A percentile compares a stretch with the other conserved stretches of the same genome.
phyloP scores from a whole-genome alignment of 1,140 invertebrate species.

The Pentalonia nigronervosa region DNA sequence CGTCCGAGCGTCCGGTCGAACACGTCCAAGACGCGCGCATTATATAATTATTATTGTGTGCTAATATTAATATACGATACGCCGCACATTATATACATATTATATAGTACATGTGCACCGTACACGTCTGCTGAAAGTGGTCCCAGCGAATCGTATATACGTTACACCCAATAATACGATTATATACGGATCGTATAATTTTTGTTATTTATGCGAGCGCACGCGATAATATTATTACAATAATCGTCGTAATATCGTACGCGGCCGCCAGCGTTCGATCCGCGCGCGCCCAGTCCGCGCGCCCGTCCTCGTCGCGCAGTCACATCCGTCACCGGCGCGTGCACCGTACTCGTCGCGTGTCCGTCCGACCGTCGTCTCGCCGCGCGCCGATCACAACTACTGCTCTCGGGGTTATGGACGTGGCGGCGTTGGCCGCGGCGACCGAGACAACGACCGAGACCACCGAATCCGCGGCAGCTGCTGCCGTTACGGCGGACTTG shows the following conservation, averaged over 20 bases:
- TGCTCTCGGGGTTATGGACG: slow-evolving; percentile 24
- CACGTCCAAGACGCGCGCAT: neutral
- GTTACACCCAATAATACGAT: neutral
- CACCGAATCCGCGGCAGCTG: neutral
- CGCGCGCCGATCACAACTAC: neutral
- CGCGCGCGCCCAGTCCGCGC: neutral
- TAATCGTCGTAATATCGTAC: neutral
- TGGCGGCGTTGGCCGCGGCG: neutral
- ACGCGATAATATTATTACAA: neutral
- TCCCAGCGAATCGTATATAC: neutral
- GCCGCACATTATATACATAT: too few relatives aligned
- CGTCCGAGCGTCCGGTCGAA: neutral
- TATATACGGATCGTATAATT: neutral
- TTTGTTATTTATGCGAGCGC: neutral
- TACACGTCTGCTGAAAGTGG: neutral
- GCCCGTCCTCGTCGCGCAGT: neutral
- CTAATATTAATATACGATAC: too few relatives aligned
- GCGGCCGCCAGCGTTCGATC: neutral
- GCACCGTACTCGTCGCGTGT: neutral
- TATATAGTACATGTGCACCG: too few relatives aligned
- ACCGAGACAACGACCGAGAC: slow-evolving; percentile 1
- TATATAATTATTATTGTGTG: too few relatives aligned
- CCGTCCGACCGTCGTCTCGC: neutral
- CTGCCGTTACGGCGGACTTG: neutral
- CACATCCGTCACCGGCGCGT: neutral